These are phyloP conservation scores for Cryptophagus acutangulus DNA, from an alignment of 2,888 invertebrate species.

Conservation along the genomic window DNA sequence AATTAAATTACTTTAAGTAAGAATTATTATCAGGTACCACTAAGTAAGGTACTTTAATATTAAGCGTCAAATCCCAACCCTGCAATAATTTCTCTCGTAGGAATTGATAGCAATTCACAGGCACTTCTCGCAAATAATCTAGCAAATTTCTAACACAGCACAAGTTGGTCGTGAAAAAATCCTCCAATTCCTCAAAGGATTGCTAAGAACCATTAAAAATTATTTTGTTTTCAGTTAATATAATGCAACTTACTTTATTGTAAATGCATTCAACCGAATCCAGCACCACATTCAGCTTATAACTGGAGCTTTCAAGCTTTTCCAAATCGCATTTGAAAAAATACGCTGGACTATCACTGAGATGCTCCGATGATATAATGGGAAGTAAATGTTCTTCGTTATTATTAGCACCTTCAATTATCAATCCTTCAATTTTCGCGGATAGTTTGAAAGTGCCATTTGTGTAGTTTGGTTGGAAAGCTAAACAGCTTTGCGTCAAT, in stretches of 20 bases:
- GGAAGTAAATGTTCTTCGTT: constrained; percentile 69
- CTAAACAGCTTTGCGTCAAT: constrained; percentile 59
- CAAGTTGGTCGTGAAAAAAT: constrained; percentile 24
- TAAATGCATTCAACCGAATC: constrained; percentile 74
- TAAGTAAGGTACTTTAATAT: constrained; percentile 70
- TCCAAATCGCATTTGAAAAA: constrained; percentile 72
- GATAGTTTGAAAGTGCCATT: constrained; percentile 32
- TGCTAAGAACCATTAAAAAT: constrained; percentile 27
- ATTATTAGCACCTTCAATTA: constrained; percentile 67
- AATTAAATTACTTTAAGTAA: constrained; percentile 60
- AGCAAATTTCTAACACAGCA: constrained; percentile 22
- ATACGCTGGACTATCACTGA: constrained; percentile 59
- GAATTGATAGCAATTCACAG: constrained; percentile 21
- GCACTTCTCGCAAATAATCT: constrained; percentile 23
- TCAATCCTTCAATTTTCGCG: constrained; percentile 63
- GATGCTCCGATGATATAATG: constrained; percentile 56
- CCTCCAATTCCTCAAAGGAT: constrained; percentile 31
- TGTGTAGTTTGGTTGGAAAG: constrained; percentile 37
- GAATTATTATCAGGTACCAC: constrained; percentile 72
- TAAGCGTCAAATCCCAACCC: constrained; percentile 58
- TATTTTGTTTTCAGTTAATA: too few relatives aligned
- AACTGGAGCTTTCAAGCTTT: constrained; percentile 66
- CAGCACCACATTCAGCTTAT: constrained; percentile 61
- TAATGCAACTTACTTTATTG: constrained; percentile 63
- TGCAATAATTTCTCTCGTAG: constrained; percentile 34